These are phyloP conservation scores for Dreissena rostriformis DNA, from an alignment of 1,140 invertebrate genomes.

Conservation along the genomic window DNA sequence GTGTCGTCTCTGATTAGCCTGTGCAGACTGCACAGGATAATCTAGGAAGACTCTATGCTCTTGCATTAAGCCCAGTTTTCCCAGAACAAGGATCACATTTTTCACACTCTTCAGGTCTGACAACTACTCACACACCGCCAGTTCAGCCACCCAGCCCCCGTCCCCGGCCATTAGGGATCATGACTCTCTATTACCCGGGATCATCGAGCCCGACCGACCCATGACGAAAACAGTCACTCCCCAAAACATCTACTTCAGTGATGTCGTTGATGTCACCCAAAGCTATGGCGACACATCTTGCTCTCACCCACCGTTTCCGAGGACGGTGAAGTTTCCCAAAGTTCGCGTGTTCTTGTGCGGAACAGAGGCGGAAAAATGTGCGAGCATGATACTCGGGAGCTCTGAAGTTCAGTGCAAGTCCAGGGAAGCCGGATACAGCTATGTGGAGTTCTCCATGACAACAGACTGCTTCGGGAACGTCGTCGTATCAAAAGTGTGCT, in stretches of 20 bases:
- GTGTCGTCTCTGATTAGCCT: too few species aligned
- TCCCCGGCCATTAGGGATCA: not conserved
- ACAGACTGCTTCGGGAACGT: constrained; percentile 42
- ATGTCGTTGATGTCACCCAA: not conserved
- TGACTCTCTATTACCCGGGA: constrained; percentile 45
- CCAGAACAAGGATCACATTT: not conserved
- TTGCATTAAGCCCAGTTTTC: not conserved
- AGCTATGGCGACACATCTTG: not conserved
- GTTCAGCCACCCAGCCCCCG: not conserved
- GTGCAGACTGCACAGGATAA: too few species aligned
- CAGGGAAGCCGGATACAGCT: constrained; percentile 25
- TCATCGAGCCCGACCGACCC: constrained; percentile 26
- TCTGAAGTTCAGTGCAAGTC: constrained; percentile 11
- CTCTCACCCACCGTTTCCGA: constrained; percentile 32
- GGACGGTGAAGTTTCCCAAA: constrained; percentile 48
- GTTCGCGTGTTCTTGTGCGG: constrained; percentile 53
- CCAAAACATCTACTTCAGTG: constrained; percentile 40
- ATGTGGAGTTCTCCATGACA: constrained; percentile 41
- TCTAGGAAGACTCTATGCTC: too few species aligned
- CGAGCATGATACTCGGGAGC: constrained; percentile 9
- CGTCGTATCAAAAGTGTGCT: constrained; percentile 28
- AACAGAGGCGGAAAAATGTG: constrained; percentile 49
- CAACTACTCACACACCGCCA: not conserved
- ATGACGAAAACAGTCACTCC: not conserved
- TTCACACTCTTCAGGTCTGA: constrained; percentile 14